Conservation (phyloP, 2,888 invertebrate species). For the Cheilosia pagana region DNA sequence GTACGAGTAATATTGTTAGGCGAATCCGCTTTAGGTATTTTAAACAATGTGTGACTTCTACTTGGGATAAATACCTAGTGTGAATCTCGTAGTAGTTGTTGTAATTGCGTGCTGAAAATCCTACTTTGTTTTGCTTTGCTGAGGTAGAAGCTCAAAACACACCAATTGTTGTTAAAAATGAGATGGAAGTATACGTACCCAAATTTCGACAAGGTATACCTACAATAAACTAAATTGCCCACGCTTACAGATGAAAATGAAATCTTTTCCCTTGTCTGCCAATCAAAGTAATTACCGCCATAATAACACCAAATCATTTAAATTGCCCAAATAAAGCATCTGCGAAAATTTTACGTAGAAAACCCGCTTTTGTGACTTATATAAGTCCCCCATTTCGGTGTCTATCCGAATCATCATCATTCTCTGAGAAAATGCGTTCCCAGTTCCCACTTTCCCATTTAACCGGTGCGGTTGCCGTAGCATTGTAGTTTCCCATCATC, state of each 20-base stretch:
- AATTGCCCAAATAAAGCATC: slow-evolving; percentile 62
- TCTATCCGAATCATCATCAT: slow-evolving; percentile 35
- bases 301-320: slow-evolving; percentile 59
- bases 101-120: too few species aligned
- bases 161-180: too few species aligned
- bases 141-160: too few species aligned
- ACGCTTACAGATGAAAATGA: slow-evolving; percentile 1
- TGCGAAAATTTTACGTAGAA: slow-evolving; percentile 32
- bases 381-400: slow-evolving; percentile 44
- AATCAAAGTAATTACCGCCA: slow-evolving; percentile 58
- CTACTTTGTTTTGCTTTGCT: too few species aligned
- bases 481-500: slow-evolving; percentile 32
- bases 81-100: too few species aligned
- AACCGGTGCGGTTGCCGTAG: slow-evolving; percentile 26
- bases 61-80: too few species aligned
- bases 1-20: too few species aligned
- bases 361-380: slow-evolving; percentile 38
- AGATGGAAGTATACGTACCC: not conserved
- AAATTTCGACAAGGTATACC: not conserved
- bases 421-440: slow-evolving; percentile 65
- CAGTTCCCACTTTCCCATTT: slow-evolving; percentile 66
- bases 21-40: too few species aligned
- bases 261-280: slow-evolving; percentile 6
- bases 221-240: slow-evolving; percentile 12
- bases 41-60: too few species aligned